phyloP scores from a whole-genome alignment of 2,888 invertebrate genomes.

The Euzophera pinguis region DNA sequence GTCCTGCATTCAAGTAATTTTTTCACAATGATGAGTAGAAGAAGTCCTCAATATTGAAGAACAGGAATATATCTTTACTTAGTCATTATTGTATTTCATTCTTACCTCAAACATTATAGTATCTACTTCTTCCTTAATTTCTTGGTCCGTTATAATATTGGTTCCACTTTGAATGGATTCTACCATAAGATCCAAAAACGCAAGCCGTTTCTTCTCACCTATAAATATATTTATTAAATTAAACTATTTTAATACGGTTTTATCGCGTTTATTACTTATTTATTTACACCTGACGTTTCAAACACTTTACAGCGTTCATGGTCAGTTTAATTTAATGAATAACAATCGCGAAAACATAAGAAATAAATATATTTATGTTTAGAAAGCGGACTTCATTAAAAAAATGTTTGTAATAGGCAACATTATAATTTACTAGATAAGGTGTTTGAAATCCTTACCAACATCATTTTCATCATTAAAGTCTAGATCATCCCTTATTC shows the following conservation, averaged over 20 bases:
- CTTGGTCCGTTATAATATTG: conserved; percentile 83
- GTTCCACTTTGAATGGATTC: conserved; percentile 87
- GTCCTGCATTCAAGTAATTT: no score
- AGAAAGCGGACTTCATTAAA: no score
- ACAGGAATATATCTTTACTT: background rate
- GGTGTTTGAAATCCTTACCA: no score
- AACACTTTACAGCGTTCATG: no score
- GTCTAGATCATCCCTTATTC: conserved; percentile 88
- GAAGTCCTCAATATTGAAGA: background rate
- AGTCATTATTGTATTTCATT: background rate
- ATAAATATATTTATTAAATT: conserved; percentile 4
- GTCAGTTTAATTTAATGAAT: no score
- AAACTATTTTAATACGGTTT: background rate
- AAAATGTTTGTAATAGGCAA: background rate
- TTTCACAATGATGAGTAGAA: no score
- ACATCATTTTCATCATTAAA: conserved; percentile 90
- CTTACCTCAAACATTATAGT: conserved; percentile 90
- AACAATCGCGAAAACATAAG: no score
- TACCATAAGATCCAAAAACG: conserved; percentile 91
- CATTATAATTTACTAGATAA: background rate
- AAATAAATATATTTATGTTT: no score
- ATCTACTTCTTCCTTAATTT: conserved; percentile 90
- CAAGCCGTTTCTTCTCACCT: conserved; percentile 84
- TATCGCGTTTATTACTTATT: no score
- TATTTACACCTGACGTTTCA: no score